Evolutionary conservation across 2,888 invertebrate species (phyloP).

Genomic region (Argyresthia goedartella): DNA sequence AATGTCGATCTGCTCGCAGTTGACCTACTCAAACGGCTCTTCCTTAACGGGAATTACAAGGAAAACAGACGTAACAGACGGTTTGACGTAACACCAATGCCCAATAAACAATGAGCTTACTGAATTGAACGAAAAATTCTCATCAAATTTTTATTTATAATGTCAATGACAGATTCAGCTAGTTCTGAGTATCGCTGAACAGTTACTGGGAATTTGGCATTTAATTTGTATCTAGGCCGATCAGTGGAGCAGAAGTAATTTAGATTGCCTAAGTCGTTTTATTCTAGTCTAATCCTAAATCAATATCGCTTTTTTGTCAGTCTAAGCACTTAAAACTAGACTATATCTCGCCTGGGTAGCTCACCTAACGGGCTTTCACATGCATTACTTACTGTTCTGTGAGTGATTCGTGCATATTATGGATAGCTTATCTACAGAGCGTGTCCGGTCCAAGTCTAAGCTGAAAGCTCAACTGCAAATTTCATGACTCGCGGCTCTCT

Average conservation of each 20-base stretch:
- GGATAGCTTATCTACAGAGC: no score
- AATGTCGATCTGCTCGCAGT: constrained; percentile 28
- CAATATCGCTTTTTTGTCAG: constrained; percentile 52
- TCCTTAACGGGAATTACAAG: constrained; percentile 18
- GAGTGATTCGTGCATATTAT: neutral
- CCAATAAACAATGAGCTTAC: neutral
- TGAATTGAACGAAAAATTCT: neutral
- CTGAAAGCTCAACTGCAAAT: no score
- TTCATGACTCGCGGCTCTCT: no score
- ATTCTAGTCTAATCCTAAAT: constrained; percentile 59
- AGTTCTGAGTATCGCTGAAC: constrained; percentile 20
- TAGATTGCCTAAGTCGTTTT: constrained; percentile 61
- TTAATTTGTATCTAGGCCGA: constrained; percentile 59
- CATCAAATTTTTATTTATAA: neutral
- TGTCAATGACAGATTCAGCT: constrained; percentile 4
- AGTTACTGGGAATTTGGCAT: constrained; percentile 67
- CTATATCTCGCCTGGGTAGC: constrained; percentile 8
- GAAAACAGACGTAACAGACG: neutral
- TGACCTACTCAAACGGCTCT: constrained; percentile 27
- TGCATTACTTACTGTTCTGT: neutral
- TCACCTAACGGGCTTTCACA: neutral
- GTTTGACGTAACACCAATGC: neutral
- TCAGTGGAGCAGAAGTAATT: constrained; percentile 60
- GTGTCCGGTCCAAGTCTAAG: no score
- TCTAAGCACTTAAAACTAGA: constrained; percentile 30